A percentile compares a stretch with the other conserved stretches of the same genome.
Evolutionary conservation across 2,888 invertebrate species (phyloP).

Genomic region (Ashinkailepas kermadecensis): DNA sequence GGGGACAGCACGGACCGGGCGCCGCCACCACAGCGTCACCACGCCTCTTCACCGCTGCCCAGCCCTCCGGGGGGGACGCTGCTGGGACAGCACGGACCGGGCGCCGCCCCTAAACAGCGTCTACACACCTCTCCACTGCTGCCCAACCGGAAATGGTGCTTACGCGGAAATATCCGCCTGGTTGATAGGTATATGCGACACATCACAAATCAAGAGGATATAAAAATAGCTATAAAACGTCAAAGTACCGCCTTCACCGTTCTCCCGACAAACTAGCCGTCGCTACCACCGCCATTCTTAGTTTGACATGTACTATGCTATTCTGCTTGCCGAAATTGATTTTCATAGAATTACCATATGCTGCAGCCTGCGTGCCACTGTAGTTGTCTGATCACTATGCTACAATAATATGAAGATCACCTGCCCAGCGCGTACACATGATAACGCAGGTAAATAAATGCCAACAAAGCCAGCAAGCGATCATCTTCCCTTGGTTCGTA

Average conservation of each 20-base stretch:
- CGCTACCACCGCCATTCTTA: no score
- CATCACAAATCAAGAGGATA: conserved; percentile 7
- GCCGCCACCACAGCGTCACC: no score
- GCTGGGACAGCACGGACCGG: background rate
- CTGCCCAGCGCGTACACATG: background rate
- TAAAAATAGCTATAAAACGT: conserved; percentile 18
- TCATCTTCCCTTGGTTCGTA: background rate
- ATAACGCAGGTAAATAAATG: background rate
- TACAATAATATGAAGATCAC: background rate
- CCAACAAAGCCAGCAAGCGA: background rate
- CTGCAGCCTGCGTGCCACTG: no score
- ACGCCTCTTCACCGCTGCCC: no score
- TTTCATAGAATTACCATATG: no score
- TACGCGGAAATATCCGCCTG: no score
- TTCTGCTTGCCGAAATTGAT: no score
- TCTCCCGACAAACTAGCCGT: no score
- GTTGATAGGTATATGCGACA: background rate
- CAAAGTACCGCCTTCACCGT: no score
- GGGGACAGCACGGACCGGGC: no score
- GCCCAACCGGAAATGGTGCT: no score
- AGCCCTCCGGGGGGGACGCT: background rate
- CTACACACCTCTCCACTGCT: background rate
- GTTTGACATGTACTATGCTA: no score
- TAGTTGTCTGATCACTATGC: background rate
- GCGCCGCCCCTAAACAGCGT: background rate